These are phyloP conservation scores for Neodiprion pinetum DNA, from an alignment of 1,140 invertebrate species.

Conservation along the genomic window DNA sequence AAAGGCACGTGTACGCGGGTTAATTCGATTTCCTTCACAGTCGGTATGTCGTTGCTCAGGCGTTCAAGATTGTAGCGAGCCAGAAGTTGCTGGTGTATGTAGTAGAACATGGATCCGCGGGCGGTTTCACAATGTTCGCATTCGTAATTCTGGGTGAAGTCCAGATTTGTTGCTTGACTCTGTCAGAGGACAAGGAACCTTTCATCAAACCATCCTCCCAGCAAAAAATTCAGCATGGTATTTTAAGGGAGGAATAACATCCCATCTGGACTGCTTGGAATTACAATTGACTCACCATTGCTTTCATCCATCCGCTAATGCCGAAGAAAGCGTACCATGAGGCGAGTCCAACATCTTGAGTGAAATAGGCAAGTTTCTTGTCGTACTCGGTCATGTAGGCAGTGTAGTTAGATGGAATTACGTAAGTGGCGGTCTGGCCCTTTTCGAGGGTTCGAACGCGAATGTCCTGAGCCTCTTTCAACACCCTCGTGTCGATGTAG, in stretches of 20 bases:
- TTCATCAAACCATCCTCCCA: no score
- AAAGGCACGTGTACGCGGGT: conserved; percentile 65
- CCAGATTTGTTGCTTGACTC: no score
- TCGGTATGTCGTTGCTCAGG: conserved; percentile 57
- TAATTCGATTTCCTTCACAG: conserved; percentile 54
- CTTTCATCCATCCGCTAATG: conserved; percentile 63
- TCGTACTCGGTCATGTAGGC: conserved; percentile 59
- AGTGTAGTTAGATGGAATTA: conserved; percentile 65
- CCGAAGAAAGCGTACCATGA: conserved; percentile 72
- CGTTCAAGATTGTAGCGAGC: conserved; percentile 62
- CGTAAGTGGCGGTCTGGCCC: neutral
- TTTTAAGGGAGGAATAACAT: no score
- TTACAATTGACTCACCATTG: conserved; percentile 33
- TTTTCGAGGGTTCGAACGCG: conserved; percentile 18
- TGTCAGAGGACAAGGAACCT: no score
- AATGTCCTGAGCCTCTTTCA: conserved; percentile 58
- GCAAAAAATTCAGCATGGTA: no score
- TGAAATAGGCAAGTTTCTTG: conserved; percentile 73
- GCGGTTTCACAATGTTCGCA: conserved; percentile 32
- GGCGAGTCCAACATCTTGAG: conserved; percentile 77
- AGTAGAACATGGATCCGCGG: conserved; percentile 56
- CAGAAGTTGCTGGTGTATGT: conserved; percentile 63
- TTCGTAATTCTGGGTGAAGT: neutral
- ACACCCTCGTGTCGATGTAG: conserved; percentile 58
- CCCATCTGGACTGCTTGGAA: no score